Conservation (phyloP, 2,113 vertebrate genomes). For the Megaleporinus macrocephalus region DNA sequence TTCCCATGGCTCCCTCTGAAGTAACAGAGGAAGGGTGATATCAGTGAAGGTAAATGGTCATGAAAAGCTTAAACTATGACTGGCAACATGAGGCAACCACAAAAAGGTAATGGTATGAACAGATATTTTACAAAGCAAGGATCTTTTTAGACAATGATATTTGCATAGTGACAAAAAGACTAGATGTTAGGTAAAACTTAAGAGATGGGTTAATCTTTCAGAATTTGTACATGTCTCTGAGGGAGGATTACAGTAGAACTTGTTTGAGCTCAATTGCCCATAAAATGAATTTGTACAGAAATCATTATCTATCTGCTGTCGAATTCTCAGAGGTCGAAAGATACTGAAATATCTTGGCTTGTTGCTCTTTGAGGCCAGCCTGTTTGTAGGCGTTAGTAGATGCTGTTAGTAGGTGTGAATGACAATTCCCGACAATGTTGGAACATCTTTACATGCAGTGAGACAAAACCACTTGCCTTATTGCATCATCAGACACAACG, state of each 20-base stretch:
- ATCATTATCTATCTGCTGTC: neutral
- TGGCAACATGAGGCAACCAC: slow-evolving; percentile 4
- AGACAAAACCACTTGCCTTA: slow-evolving; percentile 3
- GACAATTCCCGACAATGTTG: neutral
- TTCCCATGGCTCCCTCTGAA: slow-evolving; percentile 80
- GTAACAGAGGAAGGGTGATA: slow-evolving; percentile 32
- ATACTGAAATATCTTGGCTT: slow-evolving; percentile 16
- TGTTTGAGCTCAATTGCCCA: neutral
- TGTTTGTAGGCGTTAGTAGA: neutral
- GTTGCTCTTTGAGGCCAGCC: slow-evolving; percentile 23
- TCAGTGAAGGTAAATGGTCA: slow-evolving; percentile 20
- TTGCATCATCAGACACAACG: neutral
- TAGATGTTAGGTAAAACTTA: slow-evolving; percentile 33
- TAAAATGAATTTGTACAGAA: neutral
- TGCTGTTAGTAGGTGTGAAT: slow-evolving; percentile 3
- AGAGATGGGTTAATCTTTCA: slow-evolving; percentile 26
- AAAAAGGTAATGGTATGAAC: slow-evolving; percentile 29
- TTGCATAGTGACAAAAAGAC: neutral
- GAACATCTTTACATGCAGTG: slow-evolving; percentile 28
- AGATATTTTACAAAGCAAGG: slow-evolving; percentile 28
- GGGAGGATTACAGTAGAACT: slow-evolving; percentile 18
- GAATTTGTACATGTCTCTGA: slow-evolving; percentile 48
- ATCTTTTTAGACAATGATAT: neutral
- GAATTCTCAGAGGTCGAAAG: neutral
- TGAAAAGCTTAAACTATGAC: neutral